Conservation (phyloP, 2,797 vertebrate species). For the Neosilurus hyrtlii region DNA sequence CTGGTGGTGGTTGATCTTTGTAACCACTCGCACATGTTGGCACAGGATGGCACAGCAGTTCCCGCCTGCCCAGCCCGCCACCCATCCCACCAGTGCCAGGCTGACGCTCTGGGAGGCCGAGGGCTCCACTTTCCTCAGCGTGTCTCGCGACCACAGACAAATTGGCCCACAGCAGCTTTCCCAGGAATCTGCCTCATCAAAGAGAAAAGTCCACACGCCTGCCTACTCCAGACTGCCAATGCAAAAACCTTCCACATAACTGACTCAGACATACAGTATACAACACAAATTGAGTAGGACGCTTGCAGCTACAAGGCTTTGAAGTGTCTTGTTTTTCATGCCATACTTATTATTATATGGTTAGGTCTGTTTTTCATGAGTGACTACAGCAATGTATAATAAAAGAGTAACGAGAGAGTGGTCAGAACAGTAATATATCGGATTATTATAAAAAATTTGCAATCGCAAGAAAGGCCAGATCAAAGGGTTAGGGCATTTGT, state of each 20-base stretch:
- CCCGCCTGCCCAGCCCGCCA: slow-evolving; percentile 31
- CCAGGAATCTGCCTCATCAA: slow-evolving; percentile 53
- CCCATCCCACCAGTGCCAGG: slow-evolving; percentile 41
- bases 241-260: slow-evolving; percentile 37
- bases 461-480: slow-evolving; percentile 16
- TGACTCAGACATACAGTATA: slow-evolving; percentile 35
- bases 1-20: slow-evolving; percentile 55
- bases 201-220: slow-evolving; percentile 47
- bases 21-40: slow-evolving; percentile 56
- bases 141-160: slow-evolving; percentile 53
- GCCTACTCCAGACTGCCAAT: slow-evolving; percentile 34
- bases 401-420: slow-evolving; percentile 35
- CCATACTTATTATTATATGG: slow-evolving; percentile 43
- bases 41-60: slow-evolving; percentile 43
- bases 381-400: slow-evolving; percentile 28
- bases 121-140: slow-evolving; percentile 41
- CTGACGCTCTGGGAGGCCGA: slow-evolving; percentile 47
- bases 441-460: slow-evolving; percentile 40
- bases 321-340: slow-evolving; percentile 38
- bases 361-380: slow-evolving; percentile 32
- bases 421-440: slow-evolving; percentile 34
- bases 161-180: slow-evolving; percentile 53
- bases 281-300: slow-evolving; percentile 39
- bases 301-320: slow-evolving; percentile 37
- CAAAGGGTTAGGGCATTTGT: slow-evolving; percentile 37